Conservation (phyloP, 1,140 invertebrate genomes). For the Triops cancriformis region DNA sequence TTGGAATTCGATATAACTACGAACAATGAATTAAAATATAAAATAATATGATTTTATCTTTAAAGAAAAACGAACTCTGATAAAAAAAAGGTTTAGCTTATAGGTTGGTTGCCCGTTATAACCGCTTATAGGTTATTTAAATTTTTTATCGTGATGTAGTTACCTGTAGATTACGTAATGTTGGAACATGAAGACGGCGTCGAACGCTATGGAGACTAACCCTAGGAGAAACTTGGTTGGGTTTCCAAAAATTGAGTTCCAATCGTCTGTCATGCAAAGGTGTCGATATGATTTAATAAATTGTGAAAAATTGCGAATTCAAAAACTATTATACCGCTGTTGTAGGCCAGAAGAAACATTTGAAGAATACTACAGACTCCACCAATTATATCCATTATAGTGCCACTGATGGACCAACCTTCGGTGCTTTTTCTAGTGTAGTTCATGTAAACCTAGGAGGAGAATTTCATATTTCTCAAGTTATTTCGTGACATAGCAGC, state of each 20-base stretch:
- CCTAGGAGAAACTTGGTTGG: constrained; percentile 96
- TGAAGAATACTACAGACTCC: constrained; percentile 88
- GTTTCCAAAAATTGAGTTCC: constrained; percentile 90
- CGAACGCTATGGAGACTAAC: constrained; percentile 87
- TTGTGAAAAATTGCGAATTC: no score
- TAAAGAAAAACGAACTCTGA: no score
- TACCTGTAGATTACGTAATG: constrained; percentile 92
- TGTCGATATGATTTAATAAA: no score
- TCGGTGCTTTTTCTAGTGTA: constrained; percentile 88
- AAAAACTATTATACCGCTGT: constrained; percentile 59
- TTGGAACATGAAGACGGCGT: constrained; percentile 92
- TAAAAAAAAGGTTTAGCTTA: no score
- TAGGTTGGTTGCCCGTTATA: no score
- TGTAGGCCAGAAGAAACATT: constrained; percentile 91
- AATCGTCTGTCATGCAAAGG: constrained; percentile 62
- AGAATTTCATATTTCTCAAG: no score
- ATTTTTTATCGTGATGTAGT: constrained; percentile 30
- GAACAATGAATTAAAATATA: no score
- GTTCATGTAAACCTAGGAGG: constrained; percentile 79
- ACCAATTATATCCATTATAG: constrained; percentile 92
- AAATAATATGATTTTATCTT: no score
- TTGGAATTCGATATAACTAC: no score
- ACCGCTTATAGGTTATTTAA: no score
- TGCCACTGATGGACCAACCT: constrained; percentile 98
- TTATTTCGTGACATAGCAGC: no score